Percentiles rank a stretch among this genome's conserved stretches.
These are phyloP conservation scores for Indicator maculatus DNA, from an alignment of 2,113 vertebrate genomes.

Conservation along the genomic window DNA sequence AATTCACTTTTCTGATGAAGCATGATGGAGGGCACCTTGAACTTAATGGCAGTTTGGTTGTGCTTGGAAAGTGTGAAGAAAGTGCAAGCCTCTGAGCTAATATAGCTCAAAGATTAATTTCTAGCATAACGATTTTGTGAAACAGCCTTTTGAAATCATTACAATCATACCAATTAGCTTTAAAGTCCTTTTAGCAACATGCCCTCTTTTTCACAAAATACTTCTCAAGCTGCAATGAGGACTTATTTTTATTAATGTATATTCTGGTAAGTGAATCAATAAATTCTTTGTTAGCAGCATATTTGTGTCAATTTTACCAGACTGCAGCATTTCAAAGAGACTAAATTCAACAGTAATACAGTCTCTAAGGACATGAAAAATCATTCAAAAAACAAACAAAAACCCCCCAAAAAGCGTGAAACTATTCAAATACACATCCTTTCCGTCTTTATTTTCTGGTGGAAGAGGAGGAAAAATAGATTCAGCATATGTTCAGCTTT, in stretches of 20 bases:
- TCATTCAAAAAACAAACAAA: background rate
- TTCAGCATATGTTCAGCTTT: background rate
- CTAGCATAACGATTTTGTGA: slow-evolving; percentile 65
- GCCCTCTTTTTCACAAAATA: slow-evolving; percentile 7
- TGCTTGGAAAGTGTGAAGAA: slow-evolving; percentile 69
- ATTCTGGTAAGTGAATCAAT: slow-evolving; percentile 51
- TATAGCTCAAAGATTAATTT: slow-evolving; percentile 71
- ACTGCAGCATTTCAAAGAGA: slow-evolving; percentile 24
- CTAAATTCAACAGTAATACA: slow-evolving; percentile 38
- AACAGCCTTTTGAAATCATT: slow-evolving; percentile 63
- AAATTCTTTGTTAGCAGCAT: slow-evolving; percentile 36
- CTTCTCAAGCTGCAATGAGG: background rate
- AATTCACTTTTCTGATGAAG: slow-evolving; percentile 47
- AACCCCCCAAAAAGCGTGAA: background rate
- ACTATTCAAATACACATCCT: background rate
- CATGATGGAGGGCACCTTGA: slow-evolving; percentile 68
- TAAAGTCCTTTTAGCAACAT: slow-evolving; percentile 39
- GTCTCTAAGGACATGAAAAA: slow-evolving; percentile 7
- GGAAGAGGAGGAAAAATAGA: background rate
- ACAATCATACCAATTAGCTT: slow-evolving; percentile 64
- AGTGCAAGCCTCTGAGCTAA: slow-evolving; percentile 67
- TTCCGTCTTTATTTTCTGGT: background rate
- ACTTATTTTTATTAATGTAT: slow-evolving; percentile 49
- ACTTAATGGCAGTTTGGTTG: slow-evolving; percentile 61
- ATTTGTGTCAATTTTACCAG: slow-evolving; percentile 42